phyloP scores from a whole-genome alignment of 2,888 invertebrate genomes.

The Nematopogon swammerdamellus region DNA sequence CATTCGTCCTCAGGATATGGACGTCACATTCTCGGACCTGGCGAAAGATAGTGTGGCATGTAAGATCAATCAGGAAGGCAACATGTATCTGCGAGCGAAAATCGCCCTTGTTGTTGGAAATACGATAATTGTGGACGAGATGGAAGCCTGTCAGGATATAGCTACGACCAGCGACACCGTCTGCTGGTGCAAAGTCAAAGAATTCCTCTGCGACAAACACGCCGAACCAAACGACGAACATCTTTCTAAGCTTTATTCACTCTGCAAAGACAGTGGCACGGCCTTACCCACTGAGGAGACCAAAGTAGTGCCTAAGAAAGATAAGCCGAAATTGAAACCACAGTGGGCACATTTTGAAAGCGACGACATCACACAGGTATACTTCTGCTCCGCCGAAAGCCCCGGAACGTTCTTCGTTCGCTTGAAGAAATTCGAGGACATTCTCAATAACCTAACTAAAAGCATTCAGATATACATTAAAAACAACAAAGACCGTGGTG shows the following conservation, averaged over 20 bases:
- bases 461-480: constrained; percentile 32
- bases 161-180: constrained; percentile 42
- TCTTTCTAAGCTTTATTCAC: constrained; percentile 35
- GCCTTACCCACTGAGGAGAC: constrained; percentile 15
- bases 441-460: constrained; percentile 28
- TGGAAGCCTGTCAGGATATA: constrained; percentile 56
- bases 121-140: constrained; percentile 61
- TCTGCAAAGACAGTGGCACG: constrained; percentile 34
- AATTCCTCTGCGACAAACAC: constrained; percentile 41
- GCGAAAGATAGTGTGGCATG: constrained; percentile 24
- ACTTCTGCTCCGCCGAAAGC: constrained; percentile 34
- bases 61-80: constrained; percentile 26
- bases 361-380: constrained; percentile 31
- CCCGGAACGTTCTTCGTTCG: constrained; percentile 50
- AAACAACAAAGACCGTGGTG: constrained; percentile 18
- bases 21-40: constrained; percentile 33
- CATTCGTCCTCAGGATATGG: constrained; percentile 35
- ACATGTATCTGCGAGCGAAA: constrained; percentile 37
- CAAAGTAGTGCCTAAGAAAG: constrained; percentile 14
- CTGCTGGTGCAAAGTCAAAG: constrained; percentile 51
- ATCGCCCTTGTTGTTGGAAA: constrained; percentile 57
- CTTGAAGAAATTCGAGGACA: constrained; percentile 37
- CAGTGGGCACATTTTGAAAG: constrained; percentile 51
- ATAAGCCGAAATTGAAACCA: constrained; percentile 16
- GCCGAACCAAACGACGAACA: constrained; percentile 42